Conservation (phyloP, 2,113 vertebrate species). For the Laterallus jamaicensis region DNA sequence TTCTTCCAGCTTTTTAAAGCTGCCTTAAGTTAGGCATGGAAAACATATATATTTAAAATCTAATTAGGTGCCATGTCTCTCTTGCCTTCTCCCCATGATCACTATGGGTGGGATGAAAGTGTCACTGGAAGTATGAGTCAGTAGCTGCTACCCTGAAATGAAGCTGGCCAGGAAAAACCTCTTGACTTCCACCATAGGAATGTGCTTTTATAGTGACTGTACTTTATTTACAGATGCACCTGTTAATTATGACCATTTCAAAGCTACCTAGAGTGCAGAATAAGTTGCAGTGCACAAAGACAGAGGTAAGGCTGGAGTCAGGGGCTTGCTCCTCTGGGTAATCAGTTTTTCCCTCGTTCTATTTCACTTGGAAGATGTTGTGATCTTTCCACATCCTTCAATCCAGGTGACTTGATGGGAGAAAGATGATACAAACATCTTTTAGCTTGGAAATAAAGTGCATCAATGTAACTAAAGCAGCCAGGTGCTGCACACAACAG, state of each 20-base stretch:
- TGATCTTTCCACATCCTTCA: slow-evolving; percentile 16
- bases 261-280: not conserved
- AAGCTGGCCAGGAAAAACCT: not conserved
- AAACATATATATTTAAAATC: not conserved
- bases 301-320: not conserved
- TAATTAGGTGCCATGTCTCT: not conserved
- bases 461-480: not conserved
- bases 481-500: not conserved
- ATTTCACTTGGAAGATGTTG: not conserved
- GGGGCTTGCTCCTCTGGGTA: slow-evolving; percentile 31
- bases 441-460: not conserved
- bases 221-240: not conserved
- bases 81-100: not conserved
- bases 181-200: not conserved
- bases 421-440: not conserved
- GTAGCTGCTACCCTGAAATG: not conserved
- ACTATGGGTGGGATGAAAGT: not conserved
- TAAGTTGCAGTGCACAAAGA: not conserved
- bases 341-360: not conserved
- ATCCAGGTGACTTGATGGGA: not conserved
- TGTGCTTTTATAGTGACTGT: not conserved
- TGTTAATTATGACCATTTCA: not conserved
- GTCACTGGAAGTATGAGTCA: too few relatives aligned
- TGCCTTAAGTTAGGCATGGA: not conserved
- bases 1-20: not conserved